These are phyloP conservation scores for Cryptoblepharus egeriae DNA, from an alignment of 2,797 vertebrate species.

Conservation along the genomic window DNA sequence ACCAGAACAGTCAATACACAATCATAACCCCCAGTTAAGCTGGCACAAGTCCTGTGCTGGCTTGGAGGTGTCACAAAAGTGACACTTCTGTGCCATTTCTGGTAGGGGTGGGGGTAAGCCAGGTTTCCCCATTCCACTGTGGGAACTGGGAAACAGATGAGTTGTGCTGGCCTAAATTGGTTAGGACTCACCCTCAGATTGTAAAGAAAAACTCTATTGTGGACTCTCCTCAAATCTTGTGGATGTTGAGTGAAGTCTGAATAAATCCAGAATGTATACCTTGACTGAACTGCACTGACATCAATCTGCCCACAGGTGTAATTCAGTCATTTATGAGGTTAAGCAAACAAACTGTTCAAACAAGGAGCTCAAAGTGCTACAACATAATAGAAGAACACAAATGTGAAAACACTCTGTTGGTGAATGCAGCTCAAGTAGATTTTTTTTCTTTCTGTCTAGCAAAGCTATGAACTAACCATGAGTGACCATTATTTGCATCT, in stretches of 20 bases:
- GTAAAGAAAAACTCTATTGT: neutral
- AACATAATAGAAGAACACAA: slow-evolving; percentile 13
- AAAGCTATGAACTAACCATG: neutral
- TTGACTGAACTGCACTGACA: neutral
- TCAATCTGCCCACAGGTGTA: slow-evolving; percentile 45
- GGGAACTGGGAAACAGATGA: too few relatives aligned
- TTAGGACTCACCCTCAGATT: too few relatives aligned
- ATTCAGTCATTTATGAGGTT: slow-evolving; percentile 63
- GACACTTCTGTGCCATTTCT: too few relatives aligned
- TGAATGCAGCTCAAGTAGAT: neutral
- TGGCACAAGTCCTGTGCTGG: too few relatives aligned
- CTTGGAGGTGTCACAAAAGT: too few relatives aligned
- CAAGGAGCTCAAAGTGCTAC: slow-evolving; percentile 38
- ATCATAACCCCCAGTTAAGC: too few relatives aligned
- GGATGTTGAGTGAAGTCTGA: neutral
- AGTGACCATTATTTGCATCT: neutral
- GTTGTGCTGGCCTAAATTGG: too few relatives aligned
- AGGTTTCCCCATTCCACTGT: too few relatives aligned
- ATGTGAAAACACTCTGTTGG: neutral
- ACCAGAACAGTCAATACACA: too few relatives aligned
- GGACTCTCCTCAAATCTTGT: neutral
- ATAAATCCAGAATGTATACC: neutral
- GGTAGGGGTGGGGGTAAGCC: too few relatives aligned
- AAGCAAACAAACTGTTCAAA: slow-evolving; percentile 47
- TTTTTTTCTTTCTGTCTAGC: neutral